Base-by-base conservation (phyloP, 37 sponge, comb jelly and placozoan genomes). In the Amphimedon queenslandica region DNA sequence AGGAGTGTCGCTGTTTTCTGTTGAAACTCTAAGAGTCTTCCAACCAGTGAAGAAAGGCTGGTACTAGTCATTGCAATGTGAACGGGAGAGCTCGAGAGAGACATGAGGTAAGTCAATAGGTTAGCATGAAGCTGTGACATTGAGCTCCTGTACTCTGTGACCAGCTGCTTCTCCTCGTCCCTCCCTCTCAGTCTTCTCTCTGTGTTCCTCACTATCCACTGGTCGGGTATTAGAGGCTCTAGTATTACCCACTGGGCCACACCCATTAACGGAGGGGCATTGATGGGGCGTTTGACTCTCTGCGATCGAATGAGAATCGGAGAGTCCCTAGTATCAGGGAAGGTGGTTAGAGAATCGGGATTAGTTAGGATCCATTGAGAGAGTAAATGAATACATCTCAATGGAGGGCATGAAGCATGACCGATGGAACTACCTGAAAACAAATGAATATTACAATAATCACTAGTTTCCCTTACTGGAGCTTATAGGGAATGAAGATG, bases 221-320 rank as follows among this genome's bases (percentile, higher is more conserved):
- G 23, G 28, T 30, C 60, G 33, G 67, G 67, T 27, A 56, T 4
- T 39, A 84, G 31, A 0, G 90, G 86, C 8, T 72, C 77, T 13
- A 90, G 38, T 0, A 84, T 55, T 61, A 77, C 67, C 90, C 90
- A 90, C 35, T 66, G 68, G 8, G 77, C 71, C 41, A 90, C 42
- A 24, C 90, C 90, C 2, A 71, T 42, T 5, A 86, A 55, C 56
- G 86, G 80, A 24, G 66, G 47, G 29, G 16, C 27, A 8, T 43
- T 57, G 58, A n/a, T 30, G 8, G 25, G 40, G 3, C 29, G n/a
- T 16, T 38, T 30, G 37, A 63, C 20, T 41, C 70, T 55, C 21
- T 63, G 2, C 11, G 18, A 34, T 32, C 69, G 41, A 41, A 39
- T 16, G 63, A 63, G 40, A 37, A 73, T 18, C 11, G 65, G 66